Evolutionary conservation across 2,888 invertebrate genomes (phyloP).

Genomic region (Linnaemya vulpina): DNA sequence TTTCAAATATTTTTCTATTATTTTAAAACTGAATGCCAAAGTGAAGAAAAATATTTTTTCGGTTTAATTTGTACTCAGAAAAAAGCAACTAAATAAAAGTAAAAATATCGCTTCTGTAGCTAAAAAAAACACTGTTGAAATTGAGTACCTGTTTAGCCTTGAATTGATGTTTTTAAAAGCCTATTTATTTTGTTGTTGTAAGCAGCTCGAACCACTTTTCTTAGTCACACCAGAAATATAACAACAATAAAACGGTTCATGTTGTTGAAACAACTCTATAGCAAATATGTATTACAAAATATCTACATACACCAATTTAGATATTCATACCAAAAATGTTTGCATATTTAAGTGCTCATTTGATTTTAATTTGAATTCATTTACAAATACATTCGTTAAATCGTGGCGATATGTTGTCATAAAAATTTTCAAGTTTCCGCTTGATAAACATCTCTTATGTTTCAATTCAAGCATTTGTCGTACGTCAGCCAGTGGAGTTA

Average conservation of each 20-base stretch:
- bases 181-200: neutral
- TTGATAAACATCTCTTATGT: conserved; percentile 36
- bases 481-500: conserved; percentile 12
- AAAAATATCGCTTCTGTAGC: too few species aligned
- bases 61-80: too few species aligned
- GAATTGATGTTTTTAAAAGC: neutral
- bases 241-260: neutral
- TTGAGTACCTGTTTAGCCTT: neutral
- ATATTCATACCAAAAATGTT: neutral
- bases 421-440: conserved; percentile 12
- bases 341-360: neutral
- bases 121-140: neutral
- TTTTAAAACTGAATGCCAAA: too few species aligned
- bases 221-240: neutral
- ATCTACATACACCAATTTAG: conserved; percentile 1
- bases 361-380: conserved; percentile 15
- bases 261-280: too few species aligned
- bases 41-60: too few species aligned
- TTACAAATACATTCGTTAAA: conserved; percentile 11
- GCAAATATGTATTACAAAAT: neutral
- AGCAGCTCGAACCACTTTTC: neutral
- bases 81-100: too few species aligned
- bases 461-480: conserved; percentile 1
- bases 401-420: neutral
- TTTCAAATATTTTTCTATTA: too few species aligned